Evolutionary conservation across 2,888 invertebrate species (phyloP).

Genomic region (Tipula unca): DNA sequence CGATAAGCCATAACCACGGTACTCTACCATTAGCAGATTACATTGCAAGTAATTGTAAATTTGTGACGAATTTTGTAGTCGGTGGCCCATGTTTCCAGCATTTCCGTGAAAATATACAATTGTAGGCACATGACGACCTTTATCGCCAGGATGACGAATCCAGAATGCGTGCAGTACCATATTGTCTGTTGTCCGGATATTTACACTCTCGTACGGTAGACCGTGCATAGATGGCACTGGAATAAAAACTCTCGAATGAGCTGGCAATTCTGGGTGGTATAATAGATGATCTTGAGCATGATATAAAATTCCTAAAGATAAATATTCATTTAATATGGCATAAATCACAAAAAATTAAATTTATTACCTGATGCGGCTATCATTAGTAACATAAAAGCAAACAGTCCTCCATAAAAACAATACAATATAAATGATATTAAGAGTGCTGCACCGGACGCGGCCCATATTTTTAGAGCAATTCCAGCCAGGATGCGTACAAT

Average conservation of each 20-base stretch:
- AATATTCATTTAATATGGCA: neutral
- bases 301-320: constrained; percentile 64
- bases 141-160: constrained; percentile 61
- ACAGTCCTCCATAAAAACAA: constrained; percentile 72
- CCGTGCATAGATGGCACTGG: constrained; percentile 78
- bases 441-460: constrained; percentile 62
- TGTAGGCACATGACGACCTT: constrained; percentile 65
- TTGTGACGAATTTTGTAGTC: constrained; percentile 79
- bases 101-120: constrained; percentile 91
- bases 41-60: constrained; percentile 72
- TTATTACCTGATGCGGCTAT: constrained; percentile 61
- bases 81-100: constrained; percentile 93
- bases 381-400: constrained; percentile 60
- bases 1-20: constrained; percentile 89
- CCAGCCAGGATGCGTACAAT: constrained; percentile 26
- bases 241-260: constrained; percentile 80
- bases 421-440: constrained; percentile 68
- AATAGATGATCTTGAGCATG: constrained; percentile 77
- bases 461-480: constrained; percentile 51
- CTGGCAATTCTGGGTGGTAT: constrained; percentile 84
- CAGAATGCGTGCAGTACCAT: constrained; percentile 73
- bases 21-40: constrained; percentile 89
- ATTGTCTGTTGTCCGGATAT: constrained; percentile 66
- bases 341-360: neutral
- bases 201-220: constrained; percentile 77